Evolutionary conservation across 2,888 invertebrate genomes (phyloP).

Genomic region (Phortica okadai): DNA sequence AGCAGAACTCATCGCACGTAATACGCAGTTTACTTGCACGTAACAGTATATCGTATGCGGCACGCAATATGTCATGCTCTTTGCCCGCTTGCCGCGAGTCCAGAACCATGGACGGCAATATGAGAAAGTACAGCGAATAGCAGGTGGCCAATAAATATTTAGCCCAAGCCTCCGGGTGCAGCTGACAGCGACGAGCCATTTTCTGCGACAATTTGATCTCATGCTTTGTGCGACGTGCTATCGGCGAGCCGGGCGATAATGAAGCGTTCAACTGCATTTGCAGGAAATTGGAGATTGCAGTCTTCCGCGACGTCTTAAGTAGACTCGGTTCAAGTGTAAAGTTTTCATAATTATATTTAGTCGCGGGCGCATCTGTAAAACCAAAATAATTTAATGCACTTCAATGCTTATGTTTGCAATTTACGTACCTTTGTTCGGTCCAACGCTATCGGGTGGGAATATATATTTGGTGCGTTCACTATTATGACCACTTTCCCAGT

Average conservation of each 20-base stretch:
- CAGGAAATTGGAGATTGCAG: constrained; percentile 67
- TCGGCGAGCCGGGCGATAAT: constrained; percentile 87
- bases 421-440: constrained; percentile 47
- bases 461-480: constrained; percentile 97
- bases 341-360: constrained; percentile 79
- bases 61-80: constrained; percentile 85
- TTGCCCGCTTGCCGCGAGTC: constrained; percentile 83
- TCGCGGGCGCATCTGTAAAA: constrained; percentile 52
- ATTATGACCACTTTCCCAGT: constrained; percentile 86
- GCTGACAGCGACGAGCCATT: constrained; percentile 79
- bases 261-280: constrained; percentile 75
- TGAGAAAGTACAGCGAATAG: constrained; percentile 96
- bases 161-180: constrained; percentile 93
- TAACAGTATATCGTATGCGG: constrained; percentile 91
- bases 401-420: background rate
- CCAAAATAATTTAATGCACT: constrained; percentile 4
- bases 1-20: constrained; percentile 97
- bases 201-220: constrained; percentile 94
- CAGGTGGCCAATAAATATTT: constrained; percentile 91
- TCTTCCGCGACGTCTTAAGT: constrained; percentile 75
- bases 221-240: constrained; percentile 95
- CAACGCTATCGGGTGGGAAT: constrained; percentile 89
- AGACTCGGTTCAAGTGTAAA: constrained; percentile 82
- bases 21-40: constrained; percentile 91
- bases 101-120: constrained; percentile 91